These are phyloP conservation scores for Pherbina coryleti DNA, from an alignment of 2,888 invertebrate genomes.

Conservation along the genomic window DNA sequence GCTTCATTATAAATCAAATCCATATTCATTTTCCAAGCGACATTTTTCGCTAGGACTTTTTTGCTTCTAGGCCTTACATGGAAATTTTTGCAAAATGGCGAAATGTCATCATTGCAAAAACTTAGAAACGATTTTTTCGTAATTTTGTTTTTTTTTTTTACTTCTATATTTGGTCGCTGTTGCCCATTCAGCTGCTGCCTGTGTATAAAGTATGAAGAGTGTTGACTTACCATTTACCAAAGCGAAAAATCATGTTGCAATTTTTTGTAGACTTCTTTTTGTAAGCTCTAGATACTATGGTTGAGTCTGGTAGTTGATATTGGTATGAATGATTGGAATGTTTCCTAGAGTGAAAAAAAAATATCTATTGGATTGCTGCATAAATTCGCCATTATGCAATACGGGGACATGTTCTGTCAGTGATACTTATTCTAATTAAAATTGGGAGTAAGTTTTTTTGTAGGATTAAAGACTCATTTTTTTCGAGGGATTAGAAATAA, in stretches of 20 bases:
- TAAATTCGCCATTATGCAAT: not conserved
- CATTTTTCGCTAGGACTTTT: not conserved
- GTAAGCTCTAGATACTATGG: not conserved
- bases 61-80: conserved; percentile 49
- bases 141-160: not conserved
- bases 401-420: not conserved
- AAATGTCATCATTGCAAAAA: conserved; percentile 61
- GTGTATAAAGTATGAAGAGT: conserved; percentile 44
- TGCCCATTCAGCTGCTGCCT: not conserved
- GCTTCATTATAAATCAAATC: conserved; percentile 27
- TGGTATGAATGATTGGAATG: not conserved
- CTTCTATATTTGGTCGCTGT: not conserved
- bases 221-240: conserved; percentile 61
- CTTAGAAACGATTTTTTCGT: not conserved
- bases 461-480: not conserved
- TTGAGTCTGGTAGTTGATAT: not conserved
- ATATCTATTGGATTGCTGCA: not conserved
- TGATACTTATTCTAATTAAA: not conserved
- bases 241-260: conserved; percentile 62
- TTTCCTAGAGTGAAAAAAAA: not conserved
- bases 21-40: conserved; percentile 12
- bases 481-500: not conserved
- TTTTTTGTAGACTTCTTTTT: conserved; percentile 43
- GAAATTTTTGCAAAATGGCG: conserved; percentile 62
- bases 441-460: not conserved